Conservation (phyloP, 1,140 invertebrate genomes). For the Mya arenaria region DNA sequence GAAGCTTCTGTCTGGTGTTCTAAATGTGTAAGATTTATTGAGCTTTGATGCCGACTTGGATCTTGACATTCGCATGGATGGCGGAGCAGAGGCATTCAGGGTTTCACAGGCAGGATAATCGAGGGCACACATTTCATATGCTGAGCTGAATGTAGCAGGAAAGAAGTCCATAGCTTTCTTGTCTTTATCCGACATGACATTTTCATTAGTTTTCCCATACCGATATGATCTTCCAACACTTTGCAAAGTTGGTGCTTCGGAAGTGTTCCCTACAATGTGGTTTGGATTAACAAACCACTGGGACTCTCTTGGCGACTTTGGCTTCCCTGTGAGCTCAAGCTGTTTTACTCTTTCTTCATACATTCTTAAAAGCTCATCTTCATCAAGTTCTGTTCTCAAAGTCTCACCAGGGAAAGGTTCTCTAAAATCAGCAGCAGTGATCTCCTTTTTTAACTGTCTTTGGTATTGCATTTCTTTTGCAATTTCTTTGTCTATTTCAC, state of each 20-base stretch:
- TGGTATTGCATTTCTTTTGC: slow-evolving; percentile 3
- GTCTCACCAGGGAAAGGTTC: slow-evolving; percentile 9
- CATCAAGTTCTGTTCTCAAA: slow-evolving; percentile 24
- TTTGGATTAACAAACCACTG: slow-evolving; percentile 54
- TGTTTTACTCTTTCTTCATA: slow-evolving; percentile 34
- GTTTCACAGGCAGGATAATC: slow-evolving; percentile 30
- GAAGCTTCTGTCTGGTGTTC: slow-evolving; percentile 27
- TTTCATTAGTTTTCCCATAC: slow-evolving; percentile 23
- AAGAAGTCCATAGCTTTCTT: slow-evolving; percentile 21
- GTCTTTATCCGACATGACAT: slow-evolving; percentile 37
- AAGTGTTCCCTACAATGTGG: slow-evolving; percentile 33
- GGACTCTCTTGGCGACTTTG: slow-evolving; percentile 41
- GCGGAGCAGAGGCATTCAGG: slow-evolving; percentile 11
- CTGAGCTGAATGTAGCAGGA: slow-evolving; percentile 43
- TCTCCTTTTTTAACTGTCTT: slow-evolving; percentile 3
- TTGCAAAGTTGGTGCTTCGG: slow-evolving; percentile 43
- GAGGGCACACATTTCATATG: slow-evolving; percentile 44
- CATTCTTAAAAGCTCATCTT: slow-evolving; percentile 40
- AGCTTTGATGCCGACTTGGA: slow-evolving; percentile 31
- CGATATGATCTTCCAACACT: slow-evolving; percentile 38
- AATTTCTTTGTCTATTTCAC: not conserved
- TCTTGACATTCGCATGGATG: slow-evolving; percentile 25
- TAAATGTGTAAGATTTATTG: slow-evolving; percentile 8
- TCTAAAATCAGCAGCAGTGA: slow-evolving; percentile 3
- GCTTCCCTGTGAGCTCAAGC: slow-evolving; percentile 30